Evolutionary conservation across 2,888 invertebrate genomes (phyloP), one percentile per base, ranked within the genome.

Genomic region (Habrosyne pyritoides): DNA sequence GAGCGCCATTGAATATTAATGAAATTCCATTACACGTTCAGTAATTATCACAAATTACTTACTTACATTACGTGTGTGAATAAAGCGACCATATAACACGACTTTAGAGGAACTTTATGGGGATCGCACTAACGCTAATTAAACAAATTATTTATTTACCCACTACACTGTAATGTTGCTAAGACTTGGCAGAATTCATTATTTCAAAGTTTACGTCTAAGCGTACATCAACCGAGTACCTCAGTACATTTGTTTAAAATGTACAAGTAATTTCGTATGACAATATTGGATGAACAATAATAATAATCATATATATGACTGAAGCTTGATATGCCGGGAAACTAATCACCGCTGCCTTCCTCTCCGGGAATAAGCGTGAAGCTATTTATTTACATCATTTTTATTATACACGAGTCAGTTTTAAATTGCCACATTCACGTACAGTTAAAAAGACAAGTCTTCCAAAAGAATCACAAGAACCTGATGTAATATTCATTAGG

Each of bases 401-500:
- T 21, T 21, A 21, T 47, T 3, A 10, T 21, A 22, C 22, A 22
- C 21, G 21, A 47, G 10, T 47, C 21, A 47, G 21, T 21, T 21
- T 7, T 21, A 5, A 28, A 28, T 18, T 21, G 18, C 50, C 42
- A 51, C 53, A 50, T 28, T 33, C 48, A 24, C 59, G 42, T 36
- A 48, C 56, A 53, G 56, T 21, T 55, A 52, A 55, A 55, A 63
- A 55, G 53, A 59, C 59, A 60, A 62, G 63, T 59, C 53, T 47
- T 36, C 56, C 28, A 56, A 47, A 10, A 60, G 30, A 54, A 71
- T 66, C 68, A 63, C 66, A 62, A 56, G 64, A 59, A 65, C 67
- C 73, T 76, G 70, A 65, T 69, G 65, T 65, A 64, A 64, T 66
- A 70, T 74, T 66, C 67, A 70, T 69, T 61, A 59, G 56, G 46